A percentile compares a stretch with the other conserved stretches of the same genome.
Evolutionary conservation across 2,888 invertebrate species (phyloP).

Genomic region (Emmelina monodactyla): DNA sequence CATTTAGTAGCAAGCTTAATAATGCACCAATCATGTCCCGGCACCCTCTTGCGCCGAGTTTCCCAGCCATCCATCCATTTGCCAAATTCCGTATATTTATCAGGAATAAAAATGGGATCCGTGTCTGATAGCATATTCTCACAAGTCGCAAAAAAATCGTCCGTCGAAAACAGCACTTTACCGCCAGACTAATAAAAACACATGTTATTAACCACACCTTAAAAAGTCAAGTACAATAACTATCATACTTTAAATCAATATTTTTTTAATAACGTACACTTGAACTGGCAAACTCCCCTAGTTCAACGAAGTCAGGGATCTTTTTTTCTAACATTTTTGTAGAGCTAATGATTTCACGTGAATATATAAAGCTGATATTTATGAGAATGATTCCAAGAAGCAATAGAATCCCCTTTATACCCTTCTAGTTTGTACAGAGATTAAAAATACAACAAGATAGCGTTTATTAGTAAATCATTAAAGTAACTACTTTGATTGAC

Average conservation of each 20-base stretch:
- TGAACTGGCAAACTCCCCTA: conserved; percentile 50
- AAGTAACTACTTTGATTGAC: too few species aligned
- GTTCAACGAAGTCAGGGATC: conserved; percentile 43
- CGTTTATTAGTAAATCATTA: not conserved
- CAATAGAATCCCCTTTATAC: too few species aligned
- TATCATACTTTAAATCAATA: not conserved
- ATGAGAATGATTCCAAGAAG: too few species aligned
- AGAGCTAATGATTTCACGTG: not conserved
- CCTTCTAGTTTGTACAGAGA: too few species aligned
- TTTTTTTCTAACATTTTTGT: conserved; percentile 32
- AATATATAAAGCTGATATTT: not conserved
- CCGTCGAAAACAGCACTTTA: conserved; percentile 66
- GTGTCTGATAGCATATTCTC: conserved; percentile 64
- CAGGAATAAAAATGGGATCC: conserved; percentile 63
- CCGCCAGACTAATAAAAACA: conserved; percentile 55
- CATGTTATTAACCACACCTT: not conserved
- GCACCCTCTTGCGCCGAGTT: conserved; percentile 65
- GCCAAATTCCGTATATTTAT: conserved; percentile 67
- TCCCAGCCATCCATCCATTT: conserved; percentile 79
- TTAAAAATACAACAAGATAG: too few species aligned
- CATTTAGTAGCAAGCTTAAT: conserved; percentile 64
- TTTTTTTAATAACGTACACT: conserved; percentile 33
- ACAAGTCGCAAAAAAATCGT: conserved; percentile 70
- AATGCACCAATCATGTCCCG: conserved; percentile 72
- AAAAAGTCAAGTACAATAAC: not conserved